phyloP scores from a whole-genome alignment of 2,797 vertebrate species.

The Myoxocephalus aenaeus region DNA sequence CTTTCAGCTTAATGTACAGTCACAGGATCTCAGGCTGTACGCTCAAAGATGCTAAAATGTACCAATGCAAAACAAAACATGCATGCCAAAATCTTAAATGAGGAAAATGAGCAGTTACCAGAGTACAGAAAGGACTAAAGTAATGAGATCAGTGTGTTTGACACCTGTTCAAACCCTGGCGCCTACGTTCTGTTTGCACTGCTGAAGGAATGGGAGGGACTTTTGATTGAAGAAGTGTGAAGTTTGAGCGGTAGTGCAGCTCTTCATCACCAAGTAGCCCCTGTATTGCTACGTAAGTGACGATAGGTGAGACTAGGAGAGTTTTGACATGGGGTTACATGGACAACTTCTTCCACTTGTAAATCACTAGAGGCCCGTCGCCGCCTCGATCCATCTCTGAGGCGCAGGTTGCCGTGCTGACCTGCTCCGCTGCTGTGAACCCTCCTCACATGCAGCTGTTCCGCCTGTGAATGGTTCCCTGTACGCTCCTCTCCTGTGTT shows the following conservation, averaged over 20 bases:
- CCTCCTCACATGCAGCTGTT: conserved; percentile 67
- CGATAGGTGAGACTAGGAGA: neutral
- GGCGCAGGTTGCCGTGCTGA: conserved; percentile 46
- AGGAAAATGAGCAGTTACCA: neutral
- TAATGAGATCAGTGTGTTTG: conserved; percentile 16
- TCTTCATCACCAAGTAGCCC: conserved; percentile 13
- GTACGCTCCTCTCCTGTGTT: conserved; percentile 52
- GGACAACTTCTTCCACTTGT: conserved; percentile 35
- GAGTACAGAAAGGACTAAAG: neutral
- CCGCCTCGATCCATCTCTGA: conserved; percentile 28
- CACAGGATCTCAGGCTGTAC: neutral
- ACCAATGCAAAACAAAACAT: neutral
- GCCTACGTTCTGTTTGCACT: conserved; percentile 4
- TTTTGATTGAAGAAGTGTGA: conserved; percentile 14
- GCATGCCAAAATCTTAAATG: neutral
- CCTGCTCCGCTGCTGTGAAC: conserved; percentile 46
- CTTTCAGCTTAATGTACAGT: neutral
- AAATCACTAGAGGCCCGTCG: conserved; percentile 16
- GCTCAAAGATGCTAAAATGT: neutral
- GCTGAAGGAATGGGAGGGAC: neutral
- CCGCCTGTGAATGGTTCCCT: conserved; percentile 67
- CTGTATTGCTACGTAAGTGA: neutral
- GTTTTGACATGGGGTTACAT: conserved; percentile 8
- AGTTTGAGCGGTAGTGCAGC: neutral
- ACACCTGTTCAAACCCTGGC: conserved; percentile 28